Base-by-base conservation (phyloP, 2,888 invertebrate genomes). In the Iselma pallidipennis region DNA sequence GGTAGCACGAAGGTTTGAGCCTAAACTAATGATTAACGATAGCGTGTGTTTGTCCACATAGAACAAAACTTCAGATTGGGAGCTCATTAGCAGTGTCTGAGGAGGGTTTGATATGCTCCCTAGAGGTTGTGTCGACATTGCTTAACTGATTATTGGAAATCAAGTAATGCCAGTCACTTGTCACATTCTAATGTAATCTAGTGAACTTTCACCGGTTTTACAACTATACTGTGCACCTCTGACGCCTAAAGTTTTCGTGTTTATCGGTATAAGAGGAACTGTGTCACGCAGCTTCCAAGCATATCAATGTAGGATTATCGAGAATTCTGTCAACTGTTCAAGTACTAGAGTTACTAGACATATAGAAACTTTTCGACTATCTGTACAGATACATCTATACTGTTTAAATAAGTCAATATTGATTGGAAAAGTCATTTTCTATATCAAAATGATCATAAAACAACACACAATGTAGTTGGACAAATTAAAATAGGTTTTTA, bases 91-190 rank as follows among this genome's bases (percentile, higher is more conserved):
- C 16, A 16, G 16, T 37, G 16, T 16, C 9, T 14, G 37, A 37
- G 16, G 19, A 37, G 19, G 16, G 19, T 21, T 2, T 23, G 45
- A 45, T 45, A 23, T 42, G 10, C 10, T 3, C 21, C 23, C 12
- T 3, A 21, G 6, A 45, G 12, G 12, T 19, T 19, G 9, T 19
- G 9, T 42, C 19, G 19, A 12, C 10, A n/a, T 23, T 23, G 23
- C 4, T 21, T 12, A 23, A 12, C n/a, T 21, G 45, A 45, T 45
- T 56, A 56, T 53, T 61, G 53, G 31, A 56, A 61, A 56, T 56
- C 52, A 51, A 56, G 45, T 60, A 56, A 61, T 56, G 33, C 56
- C 45, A 25, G 26, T 61, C 52, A 61, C 56, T 56, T 60, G 55
- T 61, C 45, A 23, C 55, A 56, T 52, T 61, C 55, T 55, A 60